Base-by-base conservation (phyloP, 2,113 vertebrate species). In the Rhea pennata region DNA sequence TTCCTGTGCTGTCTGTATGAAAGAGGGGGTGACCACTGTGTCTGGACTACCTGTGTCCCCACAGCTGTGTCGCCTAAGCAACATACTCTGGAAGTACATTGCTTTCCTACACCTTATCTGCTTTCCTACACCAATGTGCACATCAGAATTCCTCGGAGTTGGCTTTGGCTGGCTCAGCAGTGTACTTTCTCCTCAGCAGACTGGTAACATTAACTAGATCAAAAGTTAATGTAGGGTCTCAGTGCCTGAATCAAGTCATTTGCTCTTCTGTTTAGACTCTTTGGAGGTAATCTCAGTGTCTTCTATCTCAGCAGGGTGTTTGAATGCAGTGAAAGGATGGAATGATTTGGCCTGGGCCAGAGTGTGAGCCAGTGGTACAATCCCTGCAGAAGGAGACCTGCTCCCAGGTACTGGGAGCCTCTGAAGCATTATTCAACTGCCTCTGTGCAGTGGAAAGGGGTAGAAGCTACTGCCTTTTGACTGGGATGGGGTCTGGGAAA, bases 141-240 rank as follows among this genome's bases (percentile, higher is more conserved):
- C 56, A 59, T 33, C 56, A 59, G 29, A 59, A 31, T 33, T 59
- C 56, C 56, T 19, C 31, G 20, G 56, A 59, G 56, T 31, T 59
- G 56, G 29, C 56, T 59, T 59, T 33, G 56, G 15, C 56, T 59
- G 29, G 29, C 16, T 31, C 31, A 33, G 19, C 56, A 33, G 31
- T 33, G 56, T 33, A 19, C 31, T 59, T 59, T 31, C 56, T 59
- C 56, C 15, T 59, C 29, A 33, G 56, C 29, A 59, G 17, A 59
- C 9, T 12, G 27, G 56, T 33, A 48, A 48, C 46, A 48, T 48
- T 48, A 48, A 48, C 46, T 19, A 48, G 16, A 48, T 48, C 17
- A 48, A 48, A 48, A 48, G 16, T 48, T 48, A 48, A 53, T 0
- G 2, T 0, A 1, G 27, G 15, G 9, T 72, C 21, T 29, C 54